Evolutionary conservation across 2,797 vertebrate species (phyloP).

Genomic region (Taeniopygia guttata): DNA sequence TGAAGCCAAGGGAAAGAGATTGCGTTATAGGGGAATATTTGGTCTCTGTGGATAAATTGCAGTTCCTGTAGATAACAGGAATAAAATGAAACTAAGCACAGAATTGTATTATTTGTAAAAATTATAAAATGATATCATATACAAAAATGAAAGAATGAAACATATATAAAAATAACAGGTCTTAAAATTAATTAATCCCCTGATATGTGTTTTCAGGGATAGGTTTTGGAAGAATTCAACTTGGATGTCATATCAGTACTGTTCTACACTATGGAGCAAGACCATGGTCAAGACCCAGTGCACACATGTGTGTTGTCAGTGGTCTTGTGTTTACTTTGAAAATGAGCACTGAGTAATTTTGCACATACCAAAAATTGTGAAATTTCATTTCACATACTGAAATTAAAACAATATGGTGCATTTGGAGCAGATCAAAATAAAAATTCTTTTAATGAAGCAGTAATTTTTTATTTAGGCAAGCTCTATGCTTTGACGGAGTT

Average conservation of each 20-base stretch:
- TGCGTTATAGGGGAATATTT: neutral
- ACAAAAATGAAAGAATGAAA: neutral
- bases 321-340: neutral
- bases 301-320: neutral
- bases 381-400: neutral
- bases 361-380: neutral
- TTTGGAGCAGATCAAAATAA: neutral
- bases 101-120: neutral
- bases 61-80: neutral
- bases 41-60: neutral
- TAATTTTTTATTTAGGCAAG: neutral
- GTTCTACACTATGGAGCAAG: neutral
- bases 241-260: neutral
- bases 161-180: neutral
- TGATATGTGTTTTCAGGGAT: neutral
- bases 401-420: neutral
- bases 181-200: neutral
- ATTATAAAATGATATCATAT: neutral
- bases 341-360: neutral
- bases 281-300: neutral
- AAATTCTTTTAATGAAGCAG: neutral
- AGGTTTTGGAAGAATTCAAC: neutral
- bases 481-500: neutral
- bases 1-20: neutral
- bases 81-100: neutral